Evolutionary conservation across 2,888 invertebrate genomes (phyloP).

Genomic region (Drosophila hamatofila): DNA sequence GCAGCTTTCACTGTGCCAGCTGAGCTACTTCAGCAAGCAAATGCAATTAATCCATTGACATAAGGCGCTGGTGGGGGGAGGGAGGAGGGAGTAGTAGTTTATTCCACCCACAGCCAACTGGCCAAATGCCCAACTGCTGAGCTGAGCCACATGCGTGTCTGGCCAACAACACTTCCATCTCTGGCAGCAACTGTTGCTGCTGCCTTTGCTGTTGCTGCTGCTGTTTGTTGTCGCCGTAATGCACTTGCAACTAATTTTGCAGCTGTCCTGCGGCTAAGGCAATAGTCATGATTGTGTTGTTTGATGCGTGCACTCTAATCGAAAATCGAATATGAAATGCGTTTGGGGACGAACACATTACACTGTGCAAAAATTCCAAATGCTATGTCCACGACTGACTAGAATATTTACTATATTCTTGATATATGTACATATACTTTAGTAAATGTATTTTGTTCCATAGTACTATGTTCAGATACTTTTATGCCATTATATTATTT

Average conservation of each 20-base stretch:
- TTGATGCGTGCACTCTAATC: constrained; percentile 23
- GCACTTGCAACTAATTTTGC: constrained; percentile 16
- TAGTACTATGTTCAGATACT: no score
- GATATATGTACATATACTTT: no score
- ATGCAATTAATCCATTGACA: constrained; percentile 47
- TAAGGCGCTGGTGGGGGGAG: no score
- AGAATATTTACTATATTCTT: no score
- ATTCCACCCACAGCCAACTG: not conserved
- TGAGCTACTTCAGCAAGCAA: constrained; percentile 6
- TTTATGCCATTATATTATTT: no score
- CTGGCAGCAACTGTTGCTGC: constrained; percentile 39
- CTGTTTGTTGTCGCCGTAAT: constrained; percentile 15
- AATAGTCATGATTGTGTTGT: constrained; percentile 24
- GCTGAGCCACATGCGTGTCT: constrained; percentile 57
- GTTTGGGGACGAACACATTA: not conserved
- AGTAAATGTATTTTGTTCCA: no score
- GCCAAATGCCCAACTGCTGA: constrained; percentile 39
- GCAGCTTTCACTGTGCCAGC: constrained; percentile 43
- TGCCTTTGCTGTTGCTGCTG: constrained; percentile 3
- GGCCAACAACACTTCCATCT: constrained; percentile 61
- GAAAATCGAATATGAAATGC: constrained; percentile 59
- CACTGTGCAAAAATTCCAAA: constrained; percentile 7
- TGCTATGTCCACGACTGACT: no score
- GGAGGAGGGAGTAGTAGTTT: not conserved
- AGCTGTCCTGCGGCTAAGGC: constrained; percentile 19